Conservation (phyloP, 64 coral and sea anemone genomes). For the Porites australiensis region DNA sequence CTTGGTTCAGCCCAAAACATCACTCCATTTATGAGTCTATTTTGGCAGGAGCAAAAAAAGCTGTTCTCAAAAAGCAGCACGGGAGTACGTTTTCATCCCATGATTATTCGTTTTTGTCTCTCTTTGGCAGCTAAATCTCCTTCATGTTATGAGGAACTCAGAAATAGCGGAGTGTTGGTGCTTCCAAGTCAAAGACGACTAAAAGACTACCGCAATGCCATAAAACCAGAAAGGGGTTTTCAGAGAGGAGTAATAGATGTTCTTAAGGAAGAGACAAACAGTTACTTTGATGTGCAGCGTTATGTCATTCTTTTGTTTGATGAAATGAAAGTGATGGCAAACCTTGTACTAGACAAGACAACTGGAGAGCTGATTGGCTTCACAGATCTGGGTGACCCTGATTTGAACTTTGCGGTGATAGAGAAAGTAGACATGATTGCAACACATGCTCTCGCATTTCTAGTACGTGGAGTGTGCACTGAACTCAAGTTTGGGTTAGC, state of each 20-base stretch:
- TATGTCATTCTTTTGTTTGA: constrained; percentile 45
- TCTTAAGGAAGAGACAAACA: constrained; percentile 16
- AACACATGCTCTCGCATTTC: constrained; percentile 45
- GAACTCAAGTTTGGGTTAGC: constrained; percentile 60
- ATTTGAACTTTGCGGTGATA: constrained; percentile 32
- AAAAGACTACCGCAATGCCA: constrained; percentile 55
- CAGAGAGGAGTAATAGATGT: constrained; percentile 43
- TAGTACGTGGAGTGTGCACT: constrained; percentile 35
- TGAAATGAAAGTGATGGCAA: constrained; percentile 59
- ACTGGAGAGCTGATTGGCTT: constrained; percentile 39
- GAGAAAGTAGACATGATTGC: constrained; percentile 43
- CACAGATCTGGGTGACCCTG: constrained; percentile 53
- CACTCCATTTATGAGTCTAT: no score
- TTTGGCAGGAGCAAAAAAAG: no score
- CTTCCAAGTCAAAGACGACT: constrained; percentile 50
- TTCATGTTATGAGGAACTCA: constrained; percentile 59
- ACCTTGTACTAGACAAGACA: constrained; percentile 38
- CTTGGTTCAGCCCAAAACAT: no score
- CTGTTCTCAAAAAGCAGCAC: constrained; percentile 46
- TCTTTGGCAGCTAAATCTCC: constrained; percentile 62
- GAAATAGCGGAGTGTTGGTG: constrained; percentile 37
- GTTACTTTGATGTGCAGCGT: constrained; percentile 59
- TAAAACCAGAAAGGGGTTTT: constrained; percentile 50
- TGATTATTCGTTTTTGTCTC: constrained; percentile 49
- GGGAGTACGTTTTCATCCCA: constrained; percentile 45